Evolutionary conservation across 1,140 invertebrate species (phyloP), one percentile per base, ranked within the genome.

Genomic region (Amphibalanus amphitrite): DNA sequence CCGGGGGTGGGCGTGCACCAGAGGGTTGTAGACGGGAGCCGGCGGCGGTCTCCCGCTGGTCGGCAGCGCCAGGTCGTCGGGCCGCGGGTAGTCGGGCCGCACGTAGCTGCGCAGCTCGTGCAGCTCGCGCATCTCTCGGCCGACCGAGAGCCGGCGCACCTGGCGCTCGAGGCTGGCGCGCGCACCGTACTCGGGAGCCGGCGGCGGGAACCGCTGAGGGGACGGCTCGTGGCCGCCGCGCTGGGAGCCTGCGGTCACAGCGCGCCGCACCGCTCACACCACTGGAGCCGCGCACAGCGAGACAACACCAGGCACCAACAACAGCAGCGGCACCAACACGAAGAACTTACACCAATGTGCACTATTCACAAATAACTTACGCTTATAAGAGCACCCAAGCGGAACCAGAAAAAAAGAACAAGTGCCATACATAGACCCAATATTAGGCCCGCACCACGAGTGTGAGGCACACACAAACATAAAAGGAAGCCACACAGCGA

Each of bases 1-100:
- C 67, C 73, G 73, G 71, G 47, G 47, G 47, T 59, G 47, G 6
- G 47, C 47, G 47, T 59, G 47, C 1, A 20, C 1, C 13, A 59
- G 47, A 8, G 47, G 47, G 47, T 38, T 38, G 33, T 59, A 59
- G 47, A 77, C 73, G n/a, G 76, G 76, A 30, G 76, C 75, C 20
- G 76, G 76, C 28, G 76, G 76, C 30, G 76, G 76, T 26, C 76
- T 72, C 30, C 74, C 74, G 68, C 76, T 74, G 70, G 65, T 68
- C 72, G 59, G 70, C 17, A 75, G 74, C 69, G 71, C 74, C 73
- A 71, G 69, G 73, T 73, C 73, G 29, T 74, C 72, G 29, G 74
- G 71, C 65, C 75, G 74, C 69, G 74, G 73, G 69, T 75, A 76
- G 69, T 71, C 71, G 69, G 72, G 70, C 73, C 73, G 40, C 70